Evolutionary conservation across 2,888 invertebrate species (phyloP), one percentile per base, ranked within the genome.

Genomic region (Pelosia muscerda): DNA sequence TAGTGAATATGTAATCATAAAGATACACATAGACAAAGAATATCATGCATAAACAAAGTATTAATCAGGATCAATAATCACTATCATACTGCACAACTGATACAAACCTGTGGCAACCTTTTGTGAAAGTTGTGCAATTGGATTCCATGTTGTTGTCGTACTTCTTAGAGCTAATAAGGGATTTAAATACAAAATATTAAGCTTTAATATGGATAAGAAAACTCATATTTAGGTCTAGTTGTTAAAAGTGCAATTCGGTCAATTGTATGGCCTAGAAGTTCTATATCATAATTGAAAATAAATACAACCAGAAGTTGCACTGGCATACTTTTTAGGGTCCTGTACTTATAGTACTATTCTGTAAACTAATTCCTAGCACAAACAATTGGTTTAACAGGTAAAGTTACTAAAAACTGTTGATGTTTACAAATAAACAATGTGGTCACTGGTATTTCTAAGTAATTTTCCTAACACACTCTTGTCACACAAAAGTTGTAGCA

Each of bases 41-140:
- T 19, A 9, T 69, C 66, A 72, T 69, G 62, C 74, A 69, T 58
- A 71, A 56, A 61, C 56, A 66, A 64, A 67, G 59, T 55, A 71
- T 49, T 49, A 49, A n/a, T 49, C 9, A 49, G 49, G 49, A 8
- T 9, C 49, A 49, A 49, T 49, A 49, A 49, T n/a, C n/a, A 49
- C 49, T 49, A 49, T 72, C 73, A 76, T 64, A 75, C 72, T 78
- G 77, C 77, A 77, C 73, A 80, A 71, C 57, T 71, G 78, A 84
- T 90, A 92, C 92, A 86, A 90, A 92, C 91, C 92, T 92, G 88
- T 68, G 38, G 85, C 71, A 74, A 91, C 85, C 81, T 89, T 85
- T 80, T 90, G 87, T 68, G 90, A 88, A 76, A 93, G 87, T 72
- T 92, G 89, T 82, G 85, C 84, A 82, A 92, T 80, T 78, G 89